A percentile compares a stretch with the other conserved stretches of the same genome.
phyloP scores from a whole-genome alignment of 1,140 invertebrate genomes.

The Trichomalopsis sarcophagae region DNA sequence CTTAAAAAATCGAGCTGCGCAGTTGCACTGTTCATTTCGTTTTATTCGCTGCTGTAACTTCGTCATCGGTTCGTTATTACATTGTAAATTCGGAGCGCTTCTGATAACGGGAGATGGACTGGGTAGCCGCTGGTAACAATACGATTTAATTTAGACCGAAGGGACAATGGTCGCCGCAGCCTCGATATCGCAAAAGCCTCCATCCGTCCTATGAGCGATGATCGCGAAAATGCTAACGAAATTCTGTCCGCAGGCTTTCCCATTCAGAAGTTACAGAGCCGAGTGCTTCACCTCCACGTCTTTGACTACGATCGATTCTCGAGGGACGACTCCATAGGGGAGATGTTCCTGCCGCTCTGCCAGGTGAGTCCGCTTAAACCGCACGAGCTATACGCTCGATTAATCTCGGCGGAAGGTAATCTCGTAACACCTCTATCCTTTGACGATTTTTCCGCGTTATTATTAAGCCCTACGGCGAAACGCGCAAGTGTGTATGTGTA shows the following conservation, averaged over 20 bases:
- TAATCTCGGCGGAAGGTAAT: neutral
- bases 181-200: no score
- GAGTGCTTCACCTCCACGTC: constrained; percentile 94
- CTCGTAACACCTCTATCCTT: neutral
- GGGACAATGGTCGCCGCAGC: no score
- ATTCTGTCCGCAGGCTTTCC: constrained; percentile 82
- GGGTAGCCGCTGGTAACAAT: no score
- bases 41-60: no score
- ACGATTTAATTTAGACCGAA: no score
- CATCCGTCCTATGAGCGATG: no score
- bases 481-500: neutral
- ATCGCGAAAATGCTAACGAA: neutral
- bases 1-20: neutral
- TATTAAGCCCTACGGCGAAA: neutral
- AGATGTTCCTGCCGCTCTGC: constrained; percentile 93
- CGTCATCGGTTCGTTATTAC: no score
- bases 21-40: no score
- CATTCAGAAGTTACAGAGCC: constrained; percentile 93
- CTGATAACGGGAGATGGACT: no score
- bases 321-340: constrained; percentile 96
- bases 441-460: neutral
- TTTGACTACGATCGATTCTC: constrained; percentile 98
- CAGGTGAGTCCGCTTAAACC: constrained; percentile 79
- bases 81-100: no score
- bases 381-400: neutral